Base-by-base conservation (phyloP, 2,797 vertebrate genomes). In the Cygnus olor region DNA sequence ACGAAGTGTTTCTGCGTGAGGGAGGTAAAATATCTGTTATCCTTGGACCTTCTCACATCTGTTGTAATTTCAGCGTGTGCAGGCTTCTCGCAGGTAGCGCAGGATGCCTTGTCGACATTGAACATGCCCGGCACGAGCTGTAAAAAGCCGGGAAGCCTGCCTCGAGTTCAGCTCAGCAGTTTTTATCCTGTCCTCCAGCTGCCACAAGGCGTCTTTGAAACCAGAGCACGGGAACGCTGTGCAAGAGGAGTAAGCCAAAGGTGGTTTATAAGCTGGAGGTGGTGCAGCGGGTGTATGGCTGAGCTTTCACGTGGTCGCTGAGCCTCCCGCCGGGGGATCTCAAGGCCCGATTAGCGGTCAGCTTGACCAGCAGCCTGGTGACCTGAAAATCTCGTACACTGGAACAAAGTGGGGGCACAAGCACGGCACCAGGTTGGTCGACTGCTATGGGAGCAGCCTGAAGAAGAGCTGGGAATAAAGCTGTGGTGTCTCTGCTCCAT, bases 241-340 rank as follows among this genome's bases (percentile, higher is more conserved):
- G 14, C 4, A 42, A 83, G 49, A 45, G 14, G 25, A 2, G 30
- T 5, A 24, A 4, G 79, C 30, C 73, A 56, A 69, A n/a, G 36
- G 80, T 30, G 80, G 15, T 84, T 80, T 85, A 7, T 28, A 5
- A 71, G 36, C 36, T 85, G 79, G 77, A 68, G n/a, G 8, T 88
- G 87, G 78, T 27, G 60, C 42, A 13, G 27, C 6, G 10, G 25
- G 57, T 30, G 72, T n/a, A 80, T 42, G 79, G 38, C 22, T 12
- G 30, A 61, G 44, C 0, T 44, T 80, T 66, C 34, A 24, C 0
- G 0, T 40, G 60, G 0, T 0, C 56, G 4, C 8, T 11, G n/a
- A 12, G 19, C 28, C 72, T 85, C 11, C 38, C 32, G 44, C 28
- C 11, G 21, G 40, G 47, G 51, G 65, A 32, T 68, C 25, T 61